A percentile compares a stretch with the other conserved stretches of the same genome.
Evolutionary conservation across 1,140 invertebrate genomes (phyloP).

Genomic region (Aphelinus certus): DNA sequence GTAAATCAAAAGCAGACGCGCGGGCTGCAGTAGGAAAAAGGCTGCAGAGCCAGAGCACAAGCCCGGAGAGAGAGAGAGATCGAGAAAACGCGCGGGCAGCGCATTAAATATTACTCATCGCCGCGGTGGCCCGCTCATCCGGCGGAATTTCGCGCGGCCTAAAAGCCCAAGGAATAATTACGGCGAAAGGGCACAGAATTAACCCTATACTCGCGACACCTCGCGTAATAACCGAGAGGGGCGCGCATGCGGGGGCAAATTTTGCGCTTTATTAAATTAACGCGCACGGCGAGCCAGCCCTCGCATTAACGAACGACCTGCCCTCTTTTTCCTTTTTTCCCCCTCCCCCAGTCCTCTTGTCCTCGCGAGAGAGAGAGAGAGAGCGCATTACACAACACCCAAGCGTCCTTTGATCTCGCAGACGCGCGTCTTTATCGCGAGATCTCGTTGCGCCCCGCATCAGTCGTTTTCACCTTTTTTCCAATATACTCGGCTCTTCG

Average conservation of each 20-base stretch:
- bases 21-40: too few relatives aligned
- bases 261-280: conserved; percentile 41
- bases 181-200: conserved; percentile 10
- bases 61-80: too few relatives aligned
- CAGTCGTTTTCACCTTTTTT: neutral
- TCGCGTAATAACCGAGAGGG: conserved; percentile 23
- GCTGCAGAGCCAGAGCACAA: too few relatives aligned
- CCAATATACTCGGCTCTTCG: neutral
- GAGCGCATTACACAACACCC: conserved; percentile 23
- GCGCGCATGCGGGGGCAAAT: conserved; percentile 2
- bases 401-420: conserved; percentile 33
- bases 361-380: neutral
- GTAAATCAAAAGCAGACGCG: too few relatives aligned
- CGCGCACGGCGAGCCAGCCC: conserved; percentile 4
- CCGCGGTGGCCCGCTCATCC: too few relatives aligned
- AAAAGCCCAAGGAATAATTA: conserved; percentile 23
- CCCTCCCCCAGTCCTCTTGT: conserved; percentile 14
- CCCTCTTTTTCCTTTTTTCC: conserved; percentile 13
- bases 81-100: too few relatives aligned
- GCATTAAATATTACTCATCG: neutral
- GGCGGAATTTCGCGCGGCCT: too few relatives aligned
- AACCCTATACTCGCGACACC: conserved; percentile 24
- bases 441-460: neutral
- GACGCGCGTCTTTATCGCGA: neutral
- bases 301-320: neutral